Percentiles rank a stretch among this genome's conserved stretches.
phyloP scores from a whole-genome alignment of 1,140 invertebrate genomes.

The Polypedilum pembai region DNA sequence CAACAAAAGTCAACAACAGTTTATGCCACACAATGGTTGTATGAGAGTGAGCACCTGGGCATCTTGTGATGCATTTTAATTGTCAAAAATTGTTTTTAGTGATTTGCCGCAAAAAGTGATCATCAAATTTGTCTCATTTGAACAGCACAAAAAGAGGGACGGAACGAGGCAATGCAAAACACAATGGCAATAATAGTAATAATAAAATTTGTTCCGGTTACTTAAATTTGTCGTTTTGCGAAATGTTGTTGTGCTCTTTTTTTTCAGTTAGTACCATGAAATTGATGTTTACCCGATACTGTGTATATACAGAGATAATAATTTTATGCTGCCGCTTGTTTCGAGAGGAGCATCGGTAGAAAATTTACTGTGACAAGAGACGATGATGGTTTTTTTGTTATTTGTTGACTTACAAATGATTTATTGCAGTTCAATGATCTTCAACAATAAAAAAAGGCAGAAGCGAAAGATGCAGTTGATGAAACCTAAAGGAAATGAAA shows the following conservation, averaged over 20 bases:
- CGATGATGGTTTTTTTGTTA: neutral
- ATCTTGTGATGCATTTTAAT: neutral
- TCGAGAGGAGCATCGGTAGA: neutral
- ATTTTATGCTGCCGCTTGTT: neutral
- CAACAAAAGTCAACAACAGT: constrained; percentile 19
- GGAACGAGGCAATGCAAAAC: neutral
- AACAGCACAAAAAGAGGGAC: neutral
- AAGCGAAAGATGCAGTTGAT: no score
- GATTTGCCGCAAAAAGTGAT: constrained; percentile 11
- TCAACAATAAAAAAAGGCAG: neutral
- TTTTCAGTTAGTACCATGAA: neutral
- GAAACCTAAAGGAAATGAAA: no score
- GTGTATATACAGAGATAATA: neutral
- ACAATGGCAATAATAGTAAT: neutral
- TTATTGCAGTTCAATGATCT: constrained; percentile 26
- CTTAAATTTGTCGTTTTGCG: constrained; percentile 14
- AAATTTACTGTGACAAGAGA: neutral
- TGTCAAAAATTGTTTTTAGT: neutral
- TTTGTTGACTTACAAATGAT: constrained; percentile 16
- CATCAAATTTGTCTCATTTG: constrained; percentile 15
- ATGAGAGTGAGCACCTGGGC: neutral
- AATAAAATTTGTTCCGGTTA: constrained; percentile 27
- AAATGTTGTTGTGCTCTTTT: neutral
- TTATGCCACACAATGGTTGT: neutral
- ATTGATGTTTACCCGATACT: constrained; percentile 24